These are phyloP conservation scores for Parnassius mnemosyne DNA, from an alignment of 2,888 invertebrate genomes.

Conservation along the genomic window DNA sequence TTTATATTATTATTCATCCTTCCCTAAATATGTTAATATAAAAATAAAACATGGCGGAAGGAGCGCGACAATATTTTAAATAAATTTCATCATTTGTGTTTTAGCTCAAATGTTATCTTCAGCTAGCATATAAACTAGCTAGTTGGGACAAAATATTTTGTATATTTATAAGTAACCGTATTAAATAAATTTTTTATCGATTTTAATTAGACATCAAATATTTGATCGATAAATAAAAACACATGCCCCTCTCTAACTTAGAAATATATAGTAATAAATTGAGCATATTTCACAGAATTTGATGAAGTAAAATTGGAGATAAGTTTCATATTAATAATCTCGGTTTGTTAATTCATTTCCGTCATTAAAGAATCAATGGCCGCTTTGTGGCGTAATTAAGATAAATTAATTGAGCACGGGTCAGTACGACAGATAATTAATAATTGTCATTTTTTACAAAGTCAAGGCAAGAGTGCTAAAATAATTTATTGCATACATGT, in stretches of 20 bases:
- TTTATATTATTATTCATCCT: too few species aligned
- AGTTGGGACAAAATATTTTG: too few species aligned
- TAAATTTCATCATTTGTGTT: too few species aligned
- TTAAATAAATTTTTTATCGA: too few species aligned
- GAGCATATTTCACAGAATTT: slow-evolving; percentile 6
- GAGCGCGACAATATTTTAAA: too few species aligned
- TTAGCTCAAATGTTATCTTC: too few species aligned
- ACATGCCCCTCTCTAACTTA: slow-evolving; percentile 2
- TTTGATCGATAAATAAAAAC: slow-evolving; percentile 3
- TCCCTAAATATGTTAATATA: too few species aligned
- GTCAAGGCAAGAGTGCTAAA: background rate
- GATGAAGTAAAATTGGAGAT: slow-evolving; percentile 4
- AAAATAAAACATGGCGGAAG: too few species aligned
- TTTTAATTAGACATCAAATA: background rate
- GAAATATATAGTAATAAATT: slow-evolving; percentile 4
- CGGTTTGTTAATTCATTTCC: slow-evolving; percentile 4
- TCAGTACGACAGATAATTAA: slow-evolving; percentile 1
- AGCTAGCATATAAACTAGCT: too few species aligned
- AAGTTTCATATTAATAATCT: slow-evolving; percentile 1
- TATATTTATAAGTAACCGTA: too few species aligned
- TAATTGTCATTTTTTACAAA: slow-evolving; percentile 4
- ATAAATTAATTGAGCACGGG: slow-evolving; percentile 4
- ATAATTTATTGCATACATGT: too few species aligned
- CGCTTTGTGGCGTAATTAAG: slow-evolving; percentile 15
- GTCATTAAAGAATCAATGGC: slow-evolving; percentile 6